phyloP scores from a whole-genome alignment of 2,113 vertebrate genomes.

The Tetrao urogallus region DNA sequence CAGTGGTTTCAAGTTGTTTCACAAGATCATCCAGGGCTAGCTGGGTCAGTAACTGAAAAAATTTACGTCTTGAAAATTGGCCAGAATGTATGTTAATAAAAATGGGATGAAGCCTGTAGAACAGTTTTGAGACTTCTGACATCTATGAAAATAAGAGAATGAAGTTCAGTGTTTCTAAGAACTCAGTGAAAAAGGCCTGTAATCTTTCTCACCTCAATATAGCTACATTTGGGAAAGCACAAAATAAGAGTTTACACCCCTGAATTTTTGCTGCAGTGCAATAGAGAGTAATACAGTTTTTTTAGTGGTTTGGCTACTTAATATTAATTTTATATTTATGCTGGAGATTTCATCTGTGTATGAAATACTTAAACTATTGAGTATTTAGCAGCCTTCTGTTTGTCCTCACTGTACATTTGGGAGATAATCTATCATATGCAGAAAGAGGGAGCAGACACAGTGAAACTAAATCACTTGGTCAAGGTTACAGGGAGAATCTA shows the following conservation, averaged over 20 bases:
- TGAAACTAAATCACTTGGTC: conserved; percentile 29
- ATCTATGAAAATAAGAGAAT: neutral
- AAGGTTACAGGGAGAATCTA: conserved; percentile 34
- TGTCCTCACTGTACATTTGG: neutral
- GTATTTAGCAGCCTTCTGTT: neutral
- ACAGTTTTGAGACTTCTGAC: neutral
- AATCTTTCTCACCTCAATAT: neutral
- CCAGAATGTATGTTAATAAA: neutral
- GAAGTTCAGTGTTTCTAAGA: neutral
- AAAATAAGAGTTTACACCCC: neutral
- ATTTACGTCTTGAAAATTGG: neutral
- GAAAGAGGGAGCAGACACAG: neutral
- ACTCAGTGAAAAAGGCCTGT: neutral
- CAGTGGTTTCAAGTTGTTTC: neutral
- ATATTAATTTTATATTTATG: neutral
- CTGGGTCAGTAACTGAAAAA: neutral
- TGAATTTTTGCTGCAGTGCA: neutral
- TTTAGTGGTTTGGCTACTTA: neutral
- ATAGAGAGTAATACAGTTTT: neutral
- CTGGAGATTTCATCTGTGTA: neutral
- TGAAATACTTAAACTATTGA: neutral
- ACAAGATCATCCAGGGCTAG: rapidly evolving
- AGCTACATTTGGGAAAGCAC: neutral
- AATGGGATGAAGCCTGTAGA: neutral
- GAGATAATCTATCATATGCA: neutral